Conservation (phyloP, 2,888 invertebrate genomes). For the Drosophila subsilvestris region DNA sequence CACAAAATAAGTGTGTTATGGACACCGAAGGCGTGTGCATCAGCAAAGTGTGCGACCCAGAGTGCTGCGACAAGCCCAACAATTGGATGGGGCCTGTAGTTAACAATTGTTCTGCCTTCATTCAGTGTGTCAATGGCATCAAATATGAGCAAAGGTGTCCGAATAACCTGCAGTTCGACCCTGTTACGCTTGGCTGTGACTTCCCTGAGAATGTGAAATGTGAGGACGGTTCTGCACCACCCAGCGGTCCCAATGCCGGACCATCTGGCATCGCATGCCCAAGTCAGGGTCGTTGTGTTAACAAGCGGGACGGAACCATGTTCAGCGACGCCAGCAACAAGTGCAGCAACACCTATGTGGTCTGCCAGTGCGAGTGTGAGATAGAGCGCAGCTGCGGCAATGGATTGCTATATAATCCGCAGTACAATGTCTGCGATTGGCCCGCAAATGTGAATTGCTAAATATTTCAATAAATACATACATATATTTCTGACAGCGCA, state of each 20-base stretch:
- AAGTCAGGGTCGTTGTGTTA: conserved; percentile 61
- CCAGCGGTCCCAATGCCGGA: conserved; percentile 73
- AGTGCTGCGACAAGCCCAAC: conserved; percentile 53
- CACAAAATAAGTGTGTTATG: conserved; percentile 9
- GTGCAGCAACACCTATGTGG: conserved; percentile 56
- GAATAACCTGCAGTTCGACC: conserved; percentile 67
- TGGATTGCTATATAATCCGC: conserved; percentile 56
- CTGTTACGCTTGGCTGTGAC: conserved; percentile 54
- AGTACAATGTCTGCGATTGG: conserved; percentile 64
- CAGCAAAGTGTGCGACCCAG: conserved; percentile 50
- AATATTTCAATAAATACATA: conserved; percentile 44
- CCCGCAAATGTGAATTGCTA: conserved; percentile 53
- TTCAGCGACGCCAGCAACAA: conserved; percentile 26
- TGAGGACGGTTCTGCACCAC: conserved; percentile 60
- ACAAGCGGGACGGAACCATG: conserved; percentile 54
- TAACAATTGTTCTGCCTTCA: conserved; percentile 60
- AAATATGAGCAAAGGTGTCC: conserved; percentile 55
- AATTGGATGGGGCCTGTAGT: conserved; percentile 40
- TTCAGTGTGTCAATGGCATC: conserved; percentile 43
- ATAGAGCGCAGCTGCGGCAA: conserved; percentile 51
- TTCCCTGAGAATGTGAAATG: conserved; percentile 70
- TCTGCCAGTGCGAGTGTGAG: conserved; percentile 80
- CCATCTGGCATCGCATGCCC: conserved; percentile 76
- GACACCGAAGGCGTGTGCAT: conserved; percentile 46
- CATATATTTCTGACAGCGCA: conserved; percentile 6